Evolutionary conservation across 2,797 vertebrate genomes (phyloP).

Genomic region (Alcedo atthis): DNA sequence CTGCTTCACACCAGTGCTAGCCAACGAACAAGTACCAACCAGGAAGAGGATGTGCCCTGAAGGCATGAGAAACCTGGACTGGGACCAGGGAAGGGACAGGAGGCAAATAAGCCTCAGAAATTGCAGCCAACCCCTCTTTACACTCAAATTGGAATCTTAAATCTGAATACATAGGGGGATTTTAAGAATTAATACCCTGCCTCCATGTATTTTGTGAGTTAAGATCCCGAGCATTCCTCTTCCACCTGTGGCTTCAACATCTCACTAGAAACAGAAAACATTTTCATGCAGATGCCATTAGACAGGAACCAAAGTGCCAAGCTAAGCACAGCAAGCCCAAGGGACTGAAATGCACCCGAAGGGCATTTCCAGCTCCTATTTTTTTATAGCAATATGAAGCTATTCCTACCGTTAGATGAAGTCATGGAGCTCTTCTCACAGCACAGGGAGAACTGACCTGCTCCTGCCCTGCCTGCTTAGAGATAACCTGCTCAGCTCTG

Average conservation of each 20-base stretch:
- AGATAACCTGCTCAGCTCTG: neutral
- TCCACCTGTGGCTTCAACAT: neutral
- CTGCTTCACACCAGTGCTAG: neutral
- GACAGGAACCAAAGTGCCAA: neutral
- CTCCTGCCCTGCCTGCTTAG: neutral
- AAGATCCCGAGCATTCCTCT: neutral
- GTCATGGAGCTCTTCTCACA: neutral
- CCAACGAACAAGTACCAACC: accelerated
- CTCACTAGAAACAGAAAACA: neutral
- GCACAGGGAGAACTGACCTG: neutral
- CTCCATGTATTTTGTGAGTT: neutral
- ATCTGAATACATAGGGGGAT: neutral
- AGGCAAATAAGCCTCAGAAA: neutral
- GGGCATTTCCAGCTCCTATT: accelerated
- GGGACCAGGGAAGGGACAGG: neutral
- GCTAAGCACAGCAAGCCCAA: neutral
- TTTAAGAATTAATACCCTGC: neutral
- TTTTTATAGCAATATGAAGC: neutral
- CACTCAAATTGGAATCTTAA: neutral
- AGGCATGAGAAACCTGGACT: neutral
- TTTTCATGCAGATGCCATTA: accelerated
- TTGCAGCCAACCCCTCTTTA: neutral
- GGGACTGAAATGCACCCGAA: neutral
- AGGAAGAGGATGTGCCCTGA: neutral
- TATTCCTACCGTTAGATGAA: conserved; percentile 24